A percentile compares a stretch with the other conserved stretches of the same genome.
Conservation (phyloP, 2,888 invertebrate species). For the Mimachlamys varia region DNA sequence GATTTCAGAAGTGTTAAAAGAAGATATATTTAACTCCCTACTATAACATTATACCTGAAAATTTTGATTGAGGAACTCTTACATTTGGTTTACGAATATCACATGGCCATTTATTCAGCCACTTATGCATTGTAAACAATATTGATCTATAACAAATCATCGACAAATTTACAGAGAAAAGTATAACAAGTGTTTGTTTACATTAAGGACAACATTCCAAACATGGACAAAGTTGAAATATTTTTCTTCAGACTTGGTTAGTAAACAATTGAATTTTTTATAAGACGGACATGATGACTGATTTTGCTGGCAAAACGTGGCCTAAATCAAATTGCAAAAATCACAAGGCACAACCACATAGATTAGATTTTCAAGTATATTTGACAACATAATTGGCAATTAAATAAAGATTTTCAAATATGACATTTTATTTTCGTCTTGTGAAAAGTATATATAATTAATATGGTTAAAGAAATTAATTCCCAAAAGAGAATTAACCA, state of each 20-base stretch:
- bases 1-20: not conserved
- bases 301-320: not conserved
- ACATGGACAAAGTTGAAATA: not conserved
- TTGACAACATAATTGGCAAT: not conserved
- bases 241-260: not conserved
- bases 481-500: no score
- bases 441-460: no score
- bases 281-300: not conserved
- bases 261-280: not conserved
- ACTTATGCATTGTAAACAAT: not conserved
- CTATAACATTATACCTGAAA: no score
- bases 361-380: not conserved
- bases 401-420: not conserved
- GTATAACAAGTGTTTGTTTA: not conserved
- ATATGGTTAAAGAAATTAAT: no score
- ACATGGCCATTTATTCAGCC: not conserved
- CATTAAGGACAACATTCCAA: not conserved
- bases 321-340: not conserved
- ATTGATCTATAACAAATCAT: not conserved
- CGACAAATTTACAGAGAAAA: not conserved
- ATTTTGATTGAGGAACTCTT: no score
- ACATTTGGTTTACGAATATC: not conserved
- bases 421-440: not conserved
- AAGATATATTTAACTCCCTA: not conserved
- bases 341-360: constrained; percentile 22